phyloP scores from a whole-genome alignment of 2,113 vertebrate species.

The Odobenus rosmarus region DNA sequence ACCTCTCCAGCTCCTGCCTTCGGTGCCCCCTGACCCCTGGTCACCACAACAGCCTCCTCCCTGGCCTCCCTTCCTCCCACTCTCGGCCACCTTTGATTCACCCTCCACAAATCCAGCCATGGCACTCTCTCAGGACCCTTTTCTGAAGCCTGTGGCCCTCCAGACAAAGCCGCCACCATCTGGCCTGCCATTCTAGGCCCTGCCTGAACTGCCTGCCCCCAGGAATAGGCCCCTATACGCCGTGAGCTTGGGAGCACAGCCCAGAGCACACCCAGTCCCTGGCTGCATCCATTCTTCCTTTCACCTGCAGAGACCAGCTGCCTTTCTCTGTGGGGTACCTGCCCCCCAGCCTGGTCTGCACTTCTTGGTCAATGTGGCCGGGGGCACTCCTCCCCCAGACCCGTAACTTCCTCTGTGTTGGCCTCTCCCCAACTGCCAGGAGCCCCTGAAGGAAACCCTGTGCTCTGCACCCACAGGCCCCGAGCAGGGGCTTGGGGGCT shows the following conservation, averaged over 20 bases:
- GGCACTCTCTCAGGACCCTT: neutral
- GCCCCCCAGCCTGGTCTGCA: neutral
- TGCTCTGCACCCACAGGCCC: too few relatives aligned
- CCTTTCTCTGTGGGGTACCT: too few relatives aligned
- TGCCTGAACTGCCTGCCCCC: neutral
- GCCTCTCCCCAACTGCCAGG: neutral
- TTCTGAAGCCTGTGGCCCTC: neutral
- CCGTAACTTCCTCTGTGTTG: neutral
- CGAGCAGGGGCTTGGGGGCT: too few relatives aligned
- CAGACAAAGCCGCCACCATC: neutral
- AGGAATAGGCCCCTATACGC: neutral
- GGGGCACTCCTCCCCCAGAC: neutral
- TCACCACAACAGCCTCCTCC: too few relatives aligned
- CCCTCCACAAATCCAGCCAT: neutral
- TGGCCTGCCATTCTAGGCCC: neutral
- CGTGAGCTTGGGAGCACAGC: neutral
- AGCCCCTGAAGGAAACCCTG: neutral
- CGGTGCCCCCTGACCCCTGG: neutral
- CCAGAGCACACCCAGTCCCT: neutral
- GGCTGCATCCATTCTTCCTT: too few relatives aligned
- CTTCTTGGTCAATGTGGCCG: fast-evolving
- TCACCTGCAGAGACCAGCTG: too few relatives aligned
- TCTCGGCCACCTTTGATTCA: fast-evolving
- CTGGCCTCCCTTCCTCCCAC: neutral
- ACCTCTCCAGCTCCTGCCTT: neutral